Conservation (phyloP, 2,888 invertebrate genomes). For the Scaptomyza reducta region DNA sequence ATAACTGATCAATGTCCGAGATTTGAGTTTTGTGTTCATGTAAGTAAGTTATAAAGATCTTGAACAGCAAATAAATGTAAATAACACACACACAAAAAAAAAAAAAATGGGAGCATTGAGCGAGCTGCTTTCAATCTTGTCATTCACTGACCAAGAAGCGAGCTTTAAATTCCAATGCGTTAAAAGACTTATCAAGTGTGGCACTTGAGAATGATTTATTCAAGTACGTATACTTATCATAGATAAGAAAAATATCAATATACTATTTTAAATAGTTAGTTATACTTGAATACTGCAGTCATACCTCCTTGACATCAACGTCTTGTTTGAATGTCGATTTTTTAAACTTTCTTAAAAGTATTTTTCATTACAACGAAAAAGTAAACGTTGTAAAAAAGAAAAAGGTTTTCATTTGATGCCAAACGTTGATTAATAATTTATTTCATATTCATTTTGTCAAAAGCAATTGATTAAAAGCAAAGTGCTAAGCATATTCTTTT, state of each 20-base stretch:
- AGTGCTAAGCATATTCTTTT: not conserved
- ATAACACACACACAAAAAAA: not conserved
- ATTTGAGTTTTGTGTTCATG: slow-evolving; percentile 2
- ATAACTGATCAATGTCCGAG: slow-evolving; percentile 18
- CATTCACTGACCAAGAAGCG: not conserved
- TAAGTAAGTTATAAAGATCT: slow-evolving; percentile 16
- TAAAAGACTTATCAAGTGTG: not conserved
- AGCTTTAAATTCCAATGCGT: not conserved
- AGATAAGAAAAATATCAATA: slow-evolving; percentile 2
- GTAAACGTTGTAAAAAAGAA: not conserved
- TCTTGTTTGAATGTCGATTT: not conserved
- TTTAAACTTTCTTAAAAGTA: not conserved
- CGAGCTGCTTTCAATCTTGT: not conserved
- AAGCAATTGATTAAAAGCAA: not conserved
- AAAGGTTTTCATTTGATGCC: not conserved
- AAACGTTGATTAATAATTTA: slow-evolving; percentile 18
- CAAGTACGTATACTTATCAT: slow-evolving; percentile 1
- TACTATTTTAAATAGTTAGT: not conserved
- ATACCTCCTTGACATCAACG: slow-evolving; percentile 5
- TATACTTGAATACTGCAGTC: slow-evolving; percentile 2
- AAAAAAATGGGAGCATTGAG: not conserved
- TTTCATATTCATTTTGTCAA: slow-evolving; percentile 15
- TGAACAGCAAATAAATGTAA: not conserved
- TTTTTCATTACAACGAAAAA: not conserved
- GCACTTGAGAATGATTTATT: slow-evolving; percentile 6